A percentile compares a stretch with the other conserved stretches of the same genome.
Conservation (phyloP, 2,113 vertebrate genomes). For the Toxotes jaculatrix region DNA sequence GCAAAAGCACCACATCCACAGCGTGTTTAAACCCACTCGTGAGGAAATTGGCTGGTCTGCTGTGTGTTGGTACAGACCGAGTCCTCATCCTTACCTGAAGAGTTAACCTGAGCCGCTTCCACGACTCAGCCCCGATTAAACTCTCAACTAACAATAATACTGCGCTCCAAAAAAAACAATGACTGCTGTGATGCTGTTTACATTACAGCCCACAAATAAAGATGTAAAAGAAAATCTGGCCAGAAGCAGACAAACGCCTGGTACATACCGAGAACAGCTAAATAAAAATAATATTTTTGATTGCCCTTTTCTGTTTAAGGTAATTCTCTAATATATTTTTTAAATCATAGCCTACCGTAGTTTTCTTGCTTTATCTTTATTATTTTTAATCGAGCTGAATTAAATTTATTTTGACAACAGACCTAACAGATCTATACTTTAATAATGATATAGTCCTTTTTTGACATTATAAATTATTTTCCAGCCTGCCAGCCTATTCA, state of each 20-base stretch:
- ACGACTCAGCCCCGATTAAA: not conserved
- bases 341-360: no score
- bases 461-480: not conserved
- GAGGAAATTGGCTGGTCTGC: slow-evolving; percentile 38
- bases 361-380: no score
- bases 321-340: not conserved
- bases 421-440: not conserved
- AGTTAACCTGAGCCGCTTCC: not conserved
- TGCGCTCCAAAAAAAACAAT: not conserved
- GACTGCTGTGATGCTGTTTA: not conserved
- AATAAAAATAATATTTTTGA: not conserved
- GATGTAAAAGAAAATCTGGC: not conserved
- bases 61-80: not conserved
- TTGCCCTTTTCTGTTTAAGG: not conserved
- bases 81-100: not conserved
- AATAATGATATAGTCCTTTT: not conserved
- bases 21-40: slow-evolving; percentile 21
- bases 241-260: not conserved
- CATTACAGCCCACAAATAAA: not conserved
- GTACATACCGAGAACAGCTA: not conserved
- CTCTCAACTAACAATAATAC: not conserved
- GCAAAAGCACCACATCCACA: slow-evolving; percentile 4
- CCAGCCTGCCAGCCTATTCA: not conserved
- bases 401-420: not conserved
- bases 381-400: not conserved